Base-by-base conservation (phyloP, 1,140 invertebrate species). In the Drosophila parabipectinata region DNA sequence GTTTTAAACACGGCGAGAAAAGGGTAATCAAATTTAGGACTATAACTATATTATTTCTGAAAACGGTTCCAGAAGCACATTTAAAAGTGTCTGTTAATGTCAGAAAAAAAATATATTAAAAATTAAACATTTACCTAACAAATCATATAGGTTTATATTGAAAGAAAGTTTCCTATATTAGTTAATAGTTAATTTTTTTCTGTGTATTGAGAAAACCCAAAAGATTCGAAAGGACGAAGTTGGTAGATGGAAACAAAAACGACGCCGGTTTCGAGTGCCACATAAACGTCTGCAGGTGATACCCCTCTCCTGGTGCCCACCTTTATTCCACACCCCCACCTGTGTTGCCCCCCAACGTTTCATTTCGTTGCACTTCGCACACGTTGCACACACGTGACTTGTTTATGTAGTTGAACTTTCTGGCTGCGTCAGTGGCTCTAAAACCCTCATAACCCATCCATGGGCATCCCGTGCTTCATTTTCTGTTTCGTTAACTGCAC, bases 341-440 rank as follows among this genome's bases (percentile, higher is more conserved):
- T 21, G 12, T 14, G 12, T 12, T 28, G 32, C 32, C 34, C 44
- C 39, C 32, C 45, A 21, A 48, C 60, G 78, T 66, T 73, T 64
- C 83, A 69, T 72, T 66, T 87, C 83, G 83, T 76, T 79, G 83
- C 79, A 81, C 83, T 79, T 87, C 75, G 83, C 83, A 87, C 82
- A 88, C 83, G 75, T 79, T 87, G 82, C 83, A 69, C 83, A 79
- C 83, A 87, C 83, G 83, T 88, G 83, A 88, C 83, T 88, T 88
- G 83, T 88, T 88, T 88, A 88, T 88, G 83, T 88, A 88, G 83
- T 74, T 73, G 76, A 88, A 88, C 83, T 88, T 81, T 62, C 63
- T 48, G 75, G 50, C 66, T 59, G 39, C 47, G 37, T 45, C 69
- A 61, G 53, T 62, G 74, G 28, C 48, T 72, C 47, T 59, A 53